Conservation (phyloP, 2,113 vertebrate species). For the Oreochromis tanganicae region DNA sequence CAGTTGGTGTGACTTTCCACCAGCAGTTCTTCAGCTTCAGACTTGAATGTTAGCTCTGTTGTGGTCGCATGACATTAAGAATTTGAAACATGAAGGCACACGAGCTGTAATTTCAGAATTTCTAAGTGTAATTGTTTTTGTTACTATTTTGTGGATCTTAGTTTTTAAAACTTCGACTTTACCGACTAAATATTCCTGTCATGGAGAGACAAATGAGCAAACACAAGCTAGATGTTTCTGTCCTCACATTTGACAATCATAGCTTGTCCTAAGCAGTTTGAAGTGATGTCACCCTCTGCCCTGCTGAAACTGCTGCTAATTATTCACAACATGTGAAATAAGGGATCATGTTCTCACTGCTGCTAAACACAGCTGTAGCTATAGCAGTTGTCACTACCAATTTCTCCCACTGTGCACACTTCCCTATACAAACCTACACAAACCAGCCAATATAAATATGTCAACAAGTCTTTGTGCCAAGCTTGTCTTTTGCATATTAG, state of each 20-base stretch:
- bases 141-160: background rate
- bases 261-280: conserved; percentile 19
- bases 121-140: background rate
- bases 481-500: background rate
- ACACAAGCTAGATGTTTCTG: background rate
- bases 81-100: conserved; percentile 16
- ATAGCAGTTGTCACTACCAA: background rate
- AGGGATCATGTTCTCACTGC: background rate
- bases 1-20: conserved; percentile 26
- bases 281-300: conserved; percentile 53
- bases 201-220: background rate
- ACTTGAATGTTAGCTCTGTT: background rate
- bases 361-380: conserved; percentile 1
- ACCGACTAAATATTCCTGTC: background rate
- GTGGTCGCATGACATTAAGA: background rate
- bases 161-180: background rate
- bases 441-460: background rate
- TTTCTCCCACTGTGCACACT: background rate
- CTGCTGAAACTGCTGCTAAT: conserved; percentile 44
- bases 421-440: background rate
- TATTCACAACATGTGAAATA: background rate
- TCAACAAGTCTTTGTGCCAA: conserved; percentile 30
- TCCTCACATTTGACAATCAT: conserved; percentile 50
- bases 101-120: background rate
- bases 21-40: conserved; percentile 11